Evolutionary conservation across 2,113 vertebrate genomes (phyloP).

Genomic region (Hippocampus abdominalis): DNA sequence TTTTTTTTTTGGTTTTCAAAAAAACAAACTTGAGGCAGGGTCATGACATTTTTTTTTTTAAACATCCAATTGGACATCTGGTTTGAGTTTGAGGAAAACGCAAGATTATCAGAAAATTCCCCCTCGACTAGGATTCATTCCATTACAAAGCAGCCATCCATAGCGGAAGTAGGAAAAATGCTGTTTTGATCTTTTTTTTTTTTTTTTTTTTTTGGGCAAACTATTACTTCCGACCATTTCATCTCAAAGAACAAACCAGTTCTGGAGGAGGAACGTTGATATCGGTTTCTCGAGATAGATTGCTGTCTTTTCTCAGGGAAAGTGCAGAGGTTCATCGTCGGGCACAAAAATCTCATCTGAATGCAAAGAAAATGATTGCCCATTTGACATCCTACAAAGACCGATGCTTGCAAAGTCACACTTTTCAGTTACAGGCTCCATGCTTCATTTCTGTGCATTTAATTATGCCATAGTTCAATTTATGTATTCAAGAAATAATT

Average conservation of each 20-base stretch:
- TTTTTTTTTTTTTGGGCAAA: constrained; percentile 33
- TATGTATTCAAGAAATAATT: background rate
- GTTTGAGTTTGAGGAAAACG: constrained; percentile 36
- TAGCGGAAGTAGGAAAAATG: constrained; percentile 3
- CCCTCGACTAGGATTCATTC: background rate
- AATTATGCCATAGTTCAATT: background rate
- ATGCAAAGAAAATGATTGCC: constrained; percentile 41
- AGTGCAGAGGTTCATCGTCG: constrained; percentile 31
- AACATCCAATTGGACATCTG: constrained; percentile 44
- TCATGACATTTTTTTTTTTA: constrained; percentile 23
- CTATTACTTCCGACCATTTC: constrained; percentile 14
- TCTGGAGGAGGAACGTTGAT: constrained; percentile 20
- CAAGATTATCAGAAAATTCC: background rate
- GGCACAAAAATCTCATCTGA: constrained; percentile 25
- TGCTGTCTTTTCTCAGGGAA: constrained; percentile 20
- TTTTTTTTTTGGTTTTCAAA: constrained; percentile 15
- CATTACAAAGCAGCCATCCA: constrained; percentile 12
- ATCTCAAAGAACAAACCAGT: constrained; percentile 6
- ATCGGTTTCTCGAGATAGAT: constrained; percentile 28
- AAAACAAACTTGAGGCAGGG: constrained; percentile 47
- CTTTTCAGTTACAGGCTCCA: constrained; percentile 23
- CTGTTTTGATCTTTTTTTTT: constrained; percentile 16
- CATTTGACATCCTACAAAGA: constrained; percentile 35
- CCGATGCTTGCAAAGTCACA: constrained; percentile 16
- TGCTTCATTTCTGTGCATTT: constrained; percentile 11